Evolutionary conservation across 2,113 vertebrate species (phyloP).

Genomic region (Lepisosteus osseus): DNA sequence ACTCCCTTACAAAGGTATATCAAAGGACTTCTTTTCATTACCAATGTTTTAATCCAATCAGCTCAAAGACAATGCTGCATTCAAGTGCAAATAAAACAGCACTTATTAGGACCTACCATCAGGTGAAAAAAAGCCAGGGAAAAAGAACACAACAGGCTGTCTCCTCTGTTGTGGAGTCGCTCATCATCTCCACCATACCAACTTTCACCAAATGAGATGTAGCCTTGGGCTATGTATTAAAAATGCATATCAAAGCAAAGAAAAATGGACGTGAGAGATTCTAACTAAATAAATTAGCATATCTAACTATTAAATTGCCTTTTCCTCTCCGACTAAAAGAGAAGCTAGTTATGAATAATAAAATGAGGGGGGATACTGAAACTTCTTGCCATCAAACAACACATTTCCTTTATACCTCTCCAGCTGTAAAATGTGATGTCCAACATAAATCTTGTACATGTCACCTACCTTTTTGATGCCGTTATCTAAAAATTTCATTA

Average conservation of each 20-base stretch:
- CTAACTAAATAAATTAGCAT: constrained; percentile 83
- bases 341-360: constrained; percentile 58
- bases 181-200: constrained; percentile 84
- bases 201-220: constrained; percentile 90
- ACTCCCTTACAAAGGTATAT: constrained; percentile 43
- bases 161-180: constrained; percentile 80
- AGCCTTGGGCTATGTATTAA: constrained; percentile 89
- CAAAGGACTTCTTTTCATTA: constrained; percentile 52
- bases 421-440: constrained; percentile 35
- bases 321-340: constrained; percentile 41
- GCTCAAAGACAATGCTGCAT: constrained; percentile 62
- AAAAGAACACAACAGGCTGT: constrained; percentile 66
- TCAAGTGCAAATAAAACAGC: constrained; percentile 88
- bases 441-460: constrained; percentile 23
- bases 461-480: too few relatives aligned
- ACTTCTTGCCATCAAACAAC: constrained; percentile 23
- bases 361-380: constrained; percentile 34
- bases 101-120: constrained; percentile 68
- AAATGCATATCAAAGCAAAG: constrained; percentile 98
- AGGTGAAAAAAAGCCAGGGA: constrained; percentile 70
- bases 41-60: constrained; percentile 60
- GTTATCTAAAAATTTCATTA: too few relatives aligned
- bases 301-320: constrained; percentile 70
- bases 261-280: constrained; percentile 84
- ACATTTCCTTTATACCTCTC: constrained; percentile 18